phyloP scores from a whole-genome alignment of 2,113 vertebrate genomes.

The Cyphomyrus plagiostoma region DNA sequence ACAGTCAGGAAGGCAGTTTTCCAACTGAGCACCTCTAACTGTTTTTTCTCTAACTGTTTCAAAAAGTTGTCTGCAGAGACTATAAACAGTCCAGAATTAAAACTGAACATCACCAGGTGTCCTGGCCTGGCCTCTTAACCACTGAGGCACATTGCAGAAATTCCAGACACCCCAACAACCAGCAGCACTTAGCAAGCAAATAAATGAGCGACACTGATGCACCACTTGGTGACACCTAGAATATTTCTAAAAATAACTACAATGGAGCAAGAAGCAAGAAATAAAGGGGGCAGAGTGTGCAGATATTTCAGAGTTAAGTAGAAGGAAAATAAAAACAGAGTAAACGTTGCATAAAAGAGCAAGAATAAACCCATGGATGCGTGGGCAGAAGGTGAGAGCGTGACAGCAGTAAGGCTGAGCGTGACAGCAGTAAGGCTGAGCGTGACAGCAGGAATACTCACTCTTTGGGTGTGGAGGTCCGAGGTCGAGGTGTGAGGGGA shows the following conservation, averaged over 20 bases:
- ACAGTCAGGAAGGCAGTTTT: not conserved
- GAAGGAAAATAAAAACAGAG: not conserved
- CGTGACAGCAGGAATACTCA: not conserved
- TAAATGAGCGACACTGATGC: not conserved
- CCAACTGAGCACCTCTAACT: not conserved
- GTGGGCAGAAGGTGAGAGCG: not conserved
- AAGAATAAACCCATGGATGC: not conserved
- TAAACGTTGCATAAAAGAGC: not conserved
- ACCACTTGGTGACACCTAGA: not conserved
- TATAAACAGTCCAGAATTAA: not conserved
- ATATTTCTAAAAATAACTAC: not conserved
- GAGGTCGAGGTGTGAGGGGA: constrained; percentile 15
- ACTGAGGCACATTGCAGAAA: not conserved
- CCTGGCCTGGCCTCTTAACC: not conserved
- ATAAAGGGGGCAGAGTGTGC: not conserved
- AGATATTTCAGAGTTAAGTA: not conserved
- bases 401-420: not conserved
- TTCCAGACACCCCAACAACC: not conserved
- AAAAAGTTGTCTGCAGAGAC: not conserved
- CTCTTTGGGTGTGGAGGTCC: constrained; percentile 36
- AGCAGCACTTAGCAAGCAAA: not conserved
- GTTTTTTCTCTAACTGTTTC: not conserved
- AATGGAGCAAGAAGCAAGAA: not conserved
- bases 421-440: constrained; percentile 1
- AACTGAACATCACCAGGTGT: not conserved